These are phyloP conservation scores for Thermophis baileyi DNA, from an alignment of 2,113 vertebrate species.

Conservation along the genomic window DNA sequence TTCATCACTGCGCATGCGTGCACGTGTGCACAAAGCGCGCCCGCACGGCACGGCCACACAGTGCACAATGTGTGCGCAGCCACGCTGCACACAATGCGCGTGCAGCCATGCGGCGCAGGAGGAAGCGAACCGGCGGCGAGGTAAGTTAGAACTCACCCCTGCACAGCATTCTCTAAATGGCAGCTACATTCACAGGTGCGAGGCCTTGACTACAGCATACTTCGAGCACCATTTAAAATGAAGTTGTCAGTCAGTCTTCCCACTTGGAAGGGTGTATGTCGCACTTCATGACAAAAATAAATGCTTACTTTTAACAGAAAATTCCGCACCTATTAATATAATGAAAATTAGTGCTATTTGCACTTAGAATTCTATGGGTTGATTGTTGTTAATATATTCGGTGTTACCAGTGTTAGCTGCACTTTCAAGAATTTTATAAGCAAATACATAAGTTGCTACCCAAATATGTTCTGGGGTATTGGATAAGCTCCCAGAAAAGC, in stretches of 20 bases:
- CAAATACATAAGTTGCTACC: neutral
- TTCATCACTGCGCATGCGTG: too few species aligned
- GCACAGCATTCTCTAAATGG: neutral
- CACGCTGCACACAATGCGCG: too few species aligned
- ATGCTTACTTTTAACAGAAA: neutral
- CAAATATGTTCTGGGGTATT: neutral
- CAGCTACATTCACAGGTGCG: neutral
- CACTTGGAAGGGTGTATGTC: neutral
- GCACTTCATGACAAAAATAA: neutral
- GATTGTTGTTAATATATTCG: slow-evolving; percentile 1
- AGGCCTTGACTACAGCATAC: neutral
- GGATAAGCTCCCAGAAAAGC: neutral
- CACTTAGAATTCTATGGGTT: neutral
- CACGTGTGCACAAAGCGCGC: too few species aligned
- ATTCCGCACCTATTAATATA: neutral
- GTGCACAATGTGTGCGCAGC: too few species aligned
- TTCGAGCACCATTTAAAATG: neutral
- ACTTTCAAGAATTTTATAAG: neutral
- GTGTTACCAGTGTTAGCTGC: neutral
- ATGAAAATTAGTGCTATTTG: slow-evolving; percentile 14
- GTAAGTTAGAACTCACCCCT: too few species aligned
- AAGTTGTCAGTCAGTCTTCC: slow-evolving; percentile 2
- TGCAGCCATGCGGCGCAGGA: too few species aligned
- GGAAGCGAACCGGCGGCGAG: too few species aligned
- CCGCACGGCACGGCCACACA: too few species aligned